Percentiles rank a stretch among this genome's conserved stretches.
Evolutionary conservation across 2,797 vertebrate genomes (phyloP).

Genomic region (Argentina silus): DNA sequence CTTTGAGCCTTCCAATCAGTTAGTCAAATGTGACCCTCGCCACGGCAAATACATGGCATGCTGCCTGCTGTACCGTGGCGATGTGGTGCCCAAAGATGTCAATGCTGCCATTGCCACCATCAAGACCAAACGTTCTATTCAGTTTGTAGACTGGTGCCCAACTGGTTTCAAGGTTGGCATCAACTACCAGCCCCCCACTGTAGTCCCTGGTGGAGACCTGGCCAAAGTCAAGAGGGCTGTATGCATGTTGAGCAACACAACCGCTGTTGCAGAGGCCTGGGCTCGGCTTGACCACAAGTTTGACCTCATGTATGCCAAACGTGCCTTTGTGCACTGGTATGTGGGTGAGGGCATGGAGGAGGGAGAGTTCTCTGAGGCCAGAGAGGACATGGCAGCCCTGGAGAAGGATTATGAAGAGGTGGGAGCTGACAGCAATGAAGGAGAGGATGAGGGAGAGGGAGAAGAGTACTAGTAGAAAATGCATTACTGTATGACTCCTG

Average conservation of each 20-base stretch:
- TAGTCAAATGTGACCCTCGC: constrained; percentile 78
- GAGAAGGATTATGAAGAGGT: constrained; percentile 48
- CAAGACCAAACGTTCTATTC: constrained; percentile 70
- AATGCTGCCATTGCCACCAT: constrained; percentile 80
- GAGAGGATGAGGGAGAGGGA: constrained; percentile 50
- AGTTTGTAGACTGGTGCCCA: constrained; percentile 55
- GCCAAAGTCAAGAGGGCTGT: constrained; percentile 70
- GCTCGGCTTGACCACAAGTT: constrained; percentile 49
- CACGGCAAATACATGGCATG: constrained; percentile 63
- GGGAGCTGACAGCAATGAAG: constrained; percentile 54
- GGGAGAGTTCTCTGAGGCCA: constrained; percentile 61
- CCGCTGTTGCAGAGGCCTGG: constrained; percentile 44
- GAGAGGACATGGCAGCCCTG: constrained; percentile 52
- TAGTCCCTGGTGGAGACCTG: constrained; percentile 72
- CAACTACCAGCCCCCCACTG: constrained; percentile 72
- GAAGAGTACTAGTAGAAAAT: constrained; percentile 45
- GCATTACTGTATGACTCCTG: neutral
- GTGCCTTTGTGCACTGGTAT: constrained; percentile 56
- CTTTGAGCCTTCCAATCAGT: constrained; percentile 81
- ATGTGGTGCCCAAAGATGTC: constrained; percentile 67
- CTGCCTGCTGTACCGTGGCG: constrained; percentile 18
- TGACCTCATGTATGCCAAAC: constrained; percentile 39
- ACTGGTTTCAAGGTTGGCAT: constrained; percentile 35
- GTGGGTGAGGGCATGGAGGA: constrained; percentile 60
- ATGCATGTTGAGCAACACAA: constrained; percentile 67